A percentile compares a stretch with the other conserved stretches of the same genome.
phyloP scores from a whole-genome alignment of 2,797 vertebrate species.

The Selene dorsalis region DNA sequence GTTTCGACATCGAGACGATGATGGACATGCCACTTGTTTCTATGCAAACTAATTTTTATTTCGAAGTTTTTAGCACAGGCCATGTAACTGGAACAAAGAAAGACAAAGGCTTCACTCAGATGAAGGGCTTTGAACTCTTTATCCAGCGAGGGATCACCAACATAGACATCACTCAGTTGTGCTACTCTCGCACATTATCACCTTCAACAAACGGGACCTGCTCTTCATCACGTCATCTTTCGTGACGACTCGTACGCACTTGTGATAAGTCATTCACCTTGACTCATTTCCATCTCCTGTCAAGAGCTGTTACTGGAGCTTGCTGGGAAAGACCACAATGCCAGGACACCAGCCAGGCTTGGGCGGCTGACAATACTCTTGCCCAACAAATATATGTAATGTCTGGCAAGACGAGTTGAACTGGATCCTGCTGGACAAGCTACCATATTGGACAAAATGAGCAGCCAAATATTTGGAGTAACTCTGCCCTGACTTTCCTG shows the following conservation, averaged over 20 bases:
- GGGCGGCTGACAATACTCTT: slow-evolving; percentile 70
- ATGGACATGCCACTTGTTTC: slow-evolving; percentile 39
- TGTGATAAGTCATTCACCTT: slow-evolving; percentile 70
- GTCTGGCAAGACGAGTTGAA: slow-evolving; percentile 42
- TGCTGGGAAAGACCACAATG: slow-evolving; percentile 67
- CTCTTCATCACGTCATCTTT: slow-evolving; percentile 38
- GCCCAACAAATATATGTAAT: slow-evolving; percentile 53
- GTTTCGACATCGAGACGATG: slow-evolving; percentile 52
- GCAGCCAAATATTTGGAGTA: background rate
- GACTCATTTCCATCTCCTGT: slow-evolving; percentile 72
- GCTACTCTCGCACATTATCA: slow-evolving; percentile 72
- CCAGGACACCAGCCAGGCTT: slow-evolving; percentile 58
- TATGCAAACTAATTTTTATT: background rate
- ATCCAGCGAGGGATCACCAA: slow-evolving; percentile 40
- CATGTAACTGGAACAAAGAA: background rate
- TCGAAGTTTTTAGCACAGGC: background rate
- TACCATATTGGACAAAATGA: slow-evolving; percentile 16
- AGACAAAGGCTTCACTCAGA: slow-evolving; percentile 14
- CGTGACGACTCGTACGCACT: slow-evolving; percentile 51
- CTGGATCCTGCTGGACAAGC: slow-evolving; percentile 27
- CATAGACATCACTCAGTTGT: slow-evolving; percentile 63
- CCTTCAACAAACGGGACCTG: slow-evolving; percentile 58
- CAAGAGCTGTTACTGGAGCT: slow-evolving; percentile 53
- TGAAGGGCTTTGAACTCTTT: slow-evolving; percentile 36
- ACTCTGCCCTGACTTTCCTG: background rate